phyloP scores from a whole-genome alignment of 2,797 vertebrate genomes.

The Ara ararauna region DNA sequence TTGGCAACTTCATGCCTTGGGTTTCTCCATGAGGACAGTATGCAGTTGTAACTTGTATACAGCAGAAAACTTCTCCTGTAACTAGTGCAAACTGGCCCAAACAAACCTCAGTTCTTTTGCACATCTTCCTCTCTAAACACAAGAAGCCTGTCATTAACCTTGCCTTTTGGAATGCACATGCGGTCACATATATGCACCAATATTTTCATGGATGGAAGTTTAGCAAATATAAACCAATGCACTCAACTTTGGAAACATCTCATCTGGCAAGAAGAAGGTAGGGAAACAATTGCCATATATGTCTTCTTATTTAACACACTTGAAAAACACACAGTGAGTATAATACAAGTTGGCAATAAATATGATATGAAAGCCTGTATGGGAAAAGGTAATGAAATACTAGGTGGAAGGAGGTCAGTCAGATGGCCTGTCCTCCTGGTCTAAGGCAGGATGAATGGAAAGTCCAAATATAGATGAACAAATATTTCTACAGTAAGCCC shows the following conservation, averaged over 20 bases:
- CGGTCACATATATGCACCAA: background rate
- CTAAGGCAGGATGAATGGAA: background rate
- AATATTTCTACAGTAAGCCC: background rate
- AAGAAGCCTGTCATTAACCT: background rate
- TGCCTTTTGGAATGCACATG: fast-evolving
- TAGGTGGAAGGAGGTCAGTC: background rate
- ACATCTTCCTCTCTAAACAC: background rate
- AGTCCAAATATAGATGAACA: background rate
- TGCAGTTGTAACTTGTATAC: background rate
- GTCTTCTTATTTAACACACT: background rate
- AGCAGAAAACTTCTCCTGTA: background rate
- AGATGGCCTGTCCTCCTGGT: background rate
- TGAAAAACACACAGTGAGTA: background rate
- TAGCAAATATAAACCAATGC: background rate
- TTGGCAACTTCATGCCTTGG: slow-evolving; percentile 12
- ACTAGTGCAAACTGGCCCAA: background rate
- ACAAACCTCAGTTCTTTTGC: fast-evolving
- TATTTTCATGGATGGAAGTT: background rate
- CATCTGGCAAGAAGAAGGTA: background rate
- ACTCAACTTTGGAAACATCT: background rate
- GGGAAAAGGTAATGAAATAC: background rate
- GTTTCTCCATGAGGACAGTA: slow-evolving; percentile 9
- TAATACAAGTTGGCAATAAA: background rate
- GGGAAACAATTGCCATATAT: background rate
- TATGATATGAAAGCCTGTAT: background rate